phyloP scores from a whole-genome alignment of 2,797 vertebrate species.

The Onychomys leucogaster region DNA sequence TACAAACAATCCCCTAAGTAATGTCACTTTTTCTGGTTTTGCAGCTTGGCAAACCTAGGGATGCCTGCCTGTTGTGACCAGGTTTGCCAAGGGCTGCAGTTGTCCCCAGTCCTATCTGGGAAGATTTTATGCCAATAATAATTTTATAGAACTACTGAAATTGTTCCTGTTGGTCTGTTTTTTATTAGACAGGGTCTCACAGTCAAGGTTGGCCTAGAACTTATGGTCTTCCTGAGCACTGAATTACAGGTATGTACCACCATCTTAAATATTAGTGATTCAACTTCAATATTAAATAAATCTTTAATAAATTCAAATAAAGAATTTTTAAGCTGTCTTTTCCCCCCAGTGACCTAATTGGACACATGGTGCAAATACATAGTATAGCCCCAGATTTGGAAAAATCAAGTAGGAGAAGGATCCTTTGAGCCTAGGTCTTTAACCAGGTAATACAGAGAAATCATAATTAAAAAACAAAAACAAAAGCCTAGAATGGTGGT shows the following conservation, averaged over 20 bases:
- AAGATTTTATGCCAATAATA: constrained; percentile 21
- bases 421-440: background rate
- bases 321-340: constrained; percentile 5
- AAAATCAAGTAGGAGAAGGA: background rate
- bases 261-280: background rate
- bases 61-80: background rate
- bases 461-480: background rate
- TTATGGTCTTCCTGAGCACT: background rate
- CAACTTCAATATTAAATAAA: background rate
- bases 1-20: background rate
- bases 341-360: background rate
- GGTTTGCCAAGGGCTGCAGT: background rate
- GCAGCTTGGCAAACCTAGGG: background rate
- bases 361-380: background rate
- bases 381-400: background rate
- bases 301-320: constrained; percentile 40
- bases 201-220: background rate
- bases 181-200: background rate
- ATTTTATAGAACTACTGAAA: constrained; percentile 54
- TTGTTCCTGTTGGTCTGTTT: background rate
- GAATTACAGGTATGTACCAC: background rate
- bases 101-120: background rate
- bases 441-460: background rate
- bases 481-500: background rate
- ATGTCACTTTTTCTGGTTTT: background rate